Base-by-base conservation (phyloP, 92 coral and sea anemone species). In the Zoanthus sociatus region DNA sequence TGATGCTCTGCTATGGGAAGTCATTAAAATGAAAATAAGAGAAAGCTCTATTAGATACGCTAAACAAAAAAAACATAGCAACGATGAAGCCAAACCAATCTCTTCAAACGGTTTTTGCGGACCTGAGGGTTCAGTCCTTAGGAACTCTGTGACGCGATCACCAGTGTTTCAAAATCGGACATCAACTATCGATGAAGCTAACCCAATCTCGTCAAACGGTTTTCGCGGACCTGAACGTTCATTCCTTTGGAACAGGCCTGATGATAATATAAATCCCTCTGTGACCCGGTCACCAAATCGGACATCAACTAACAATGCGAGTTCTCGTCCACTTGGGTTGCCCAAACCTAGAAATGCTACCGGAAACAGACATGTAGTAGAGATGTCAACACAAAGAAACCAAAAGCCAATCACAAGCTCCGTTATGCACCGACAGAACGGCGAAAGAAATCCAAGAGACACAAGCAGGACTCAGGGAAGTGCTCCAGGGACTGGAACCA, bases 201-300 rank as follows among this genome's bases (percentile, higher is more conserved):
- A 10, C 10, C 84, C 20, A 20, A 79, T 46, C 7, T 64, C 85
- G 16, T 66, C 73, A 5, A 58, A 51, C 33, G 11, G 47, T 51
- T 8, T 16, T 3, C 74, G 63, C 7, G 46, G 73, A 66, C 61
- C 61, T 12, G 74, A 12, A 12, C 85, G 45, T 13, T 61, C 63
- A 4, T 3, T 9, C 67, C 75, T 0, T 53, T 66, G 18, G 85
- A 50, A 32, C 55, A 12, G 12, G 42, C 31, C 12, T 21, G 63
- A 66, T 45, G 12, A 6, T 26, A 74, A 31, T 16, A 45, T 3
- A 6, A 58, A 13, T 32, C 2, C 58, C 44, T 0, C 74, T 2
- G 47, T 81, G 46, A 12, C 17, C 63, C 66, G 85, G 85, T 81
- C 85, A 45, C 85, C 85, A 42, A 60, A 68, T 31, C 61, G 51